Percentiles rank a stretch among this genome's conserved stretches.
These are phyloP conservation scores for Pseudomyrmex gracilis DNA, from an alignment of 1,140 invertebrate genomes.

Conservation along the genomic window DNA sequence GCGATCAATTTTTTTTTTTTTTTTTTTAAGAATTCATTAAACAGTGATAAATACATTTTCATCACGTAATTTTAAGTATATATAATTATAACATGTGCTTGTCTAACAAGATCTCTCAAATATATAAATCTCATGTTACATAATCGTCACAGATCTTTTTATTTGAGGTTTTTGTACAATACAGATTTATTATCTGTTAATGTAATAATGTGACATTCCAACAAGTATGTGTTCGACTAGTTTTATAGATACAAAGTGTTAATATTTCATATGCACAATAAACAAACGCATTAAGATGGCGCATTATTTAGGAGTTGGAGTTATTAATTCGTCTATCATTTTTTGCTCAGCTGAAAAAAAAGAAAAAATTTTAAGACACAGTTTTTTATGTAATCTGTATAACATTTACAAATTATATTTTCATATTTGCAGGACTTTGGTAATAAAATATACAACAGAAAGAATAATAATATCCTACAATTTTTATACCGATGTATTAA, in stretches of 20 bases:
- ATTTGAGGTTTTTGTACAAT: slow-evolving; percentile 57
- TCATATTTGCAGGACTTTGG: no score
- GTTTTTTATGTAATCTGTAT: background rate
- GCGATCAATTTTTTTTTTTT: slow-evolving; percentile 82
- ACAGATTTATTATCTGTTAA: slow-evolving; percentile 21
- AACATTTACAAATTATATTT: background rate
- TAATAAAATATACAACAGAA: no score
- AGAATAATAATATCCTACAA: no score
- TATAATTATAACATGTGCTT: no score
- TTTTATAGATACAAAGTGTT: slow-evolving; percentile 39
- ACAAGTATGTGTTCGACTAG: slow-evolving; percentile 11
- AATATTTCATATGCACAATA: background rate
- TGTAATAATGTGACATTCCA: slow-evolving; percentile 2
- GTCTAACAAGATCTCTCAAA: no score
- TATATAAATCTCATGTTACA: background rate
- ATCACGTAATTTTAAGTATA: no score
- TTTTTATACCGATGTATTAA: background rate
- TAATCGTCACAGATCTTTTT: slow-evolving; percentile 45
- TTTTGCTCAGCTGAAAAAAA: slow-evolving; percentile 72
- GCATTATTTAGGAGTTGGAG: slow-evolving; percentile 20
- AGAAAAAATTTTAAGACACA: slow-evolving; percentile 40
- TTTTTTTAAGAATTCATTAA: no score
- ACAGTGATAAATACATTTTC: no score
- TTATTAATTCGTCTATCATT: slow-evolving; percentile 56
- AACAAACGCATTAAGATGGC: slow-evolving; percentile 49